Conservation (phyloP, 2,797 vertebrate species). For the Propithecus deckenii region DNA sequence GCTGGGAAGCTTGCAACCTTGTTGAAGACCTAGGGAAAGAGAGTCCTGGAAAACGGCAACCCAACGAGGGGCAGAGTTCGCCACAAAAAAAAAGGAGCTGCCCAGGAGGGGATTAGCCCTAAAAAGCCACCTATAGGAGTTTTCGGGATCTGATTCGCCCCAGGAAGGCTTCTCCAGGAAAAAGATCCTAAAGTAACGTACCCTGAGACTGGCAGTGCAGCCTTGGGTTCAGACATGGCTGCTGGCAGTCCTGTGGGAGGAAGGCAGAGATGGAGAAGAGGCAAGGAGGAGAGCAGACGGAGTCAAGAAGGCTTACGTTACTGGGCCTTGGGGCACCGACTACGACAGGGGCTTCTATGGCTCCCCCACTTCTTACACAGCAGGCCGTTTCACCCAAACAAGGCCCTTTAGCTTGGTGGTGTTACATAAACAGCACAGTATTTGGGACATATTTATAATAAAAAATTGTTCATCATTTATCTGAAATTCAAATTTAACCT, state of each 20-base stretch:
- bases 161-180: background rate
- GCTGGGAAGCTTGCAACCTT: background rate
- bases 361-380: background rate
- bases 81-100: background rate
- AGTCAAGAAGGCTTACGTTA: background rate
- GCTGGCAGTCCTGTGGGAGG: background rate
- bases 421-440: background rate
- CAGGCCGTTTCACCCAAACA: background rate
- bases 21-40: background rate
- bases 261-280: background rate
- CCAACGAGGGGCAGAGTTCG: background rate
- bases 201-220: no score
- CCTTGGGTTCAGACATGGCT: rapidly evolving
- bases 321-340: rapidly evolving
- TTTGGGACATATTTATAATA: background rate
- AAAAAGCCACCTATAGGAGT: background rate
- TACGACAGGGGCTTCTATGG: background rate
- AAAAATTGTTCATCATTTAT: background rate
- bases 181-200: background rate
- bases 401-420: background rate
- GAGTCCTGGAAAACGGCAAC: background rate
- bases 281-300: background rate
- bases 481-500: background rate
- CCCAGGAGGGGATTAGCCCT: background rate
- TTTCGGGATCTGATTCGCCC: background rate